A percentile compares a stretch with the other conserved stretches of the same genome.
These are phyloP conservation scores for Melanotaenia trifasciata DNA, from an alignment of 2,797 vertebrate species.

Conservation along the genomic window DNA sequence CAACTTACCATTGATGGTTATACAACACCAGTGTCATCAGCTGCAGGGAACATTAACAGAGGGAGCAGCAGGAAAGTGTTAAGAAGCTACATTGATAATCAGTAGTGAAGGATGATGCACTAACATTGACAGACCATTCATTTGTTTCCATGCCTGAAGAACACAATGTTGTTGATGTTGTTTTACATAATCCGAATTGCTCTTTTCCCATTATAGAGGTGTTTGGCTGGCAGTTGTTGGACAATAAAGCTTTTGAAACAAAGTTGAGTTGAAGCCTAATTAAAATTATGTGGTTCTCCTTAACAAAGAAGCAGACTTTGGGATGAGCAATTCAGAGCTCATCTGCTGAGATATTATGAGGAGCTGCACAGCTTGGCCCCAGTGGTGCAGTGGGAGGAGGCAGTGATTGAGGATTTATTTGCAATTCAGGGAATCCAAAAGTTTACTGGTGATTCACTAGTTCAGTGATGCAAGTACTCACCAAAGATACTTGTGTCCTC, in stretches of 20 bases:
- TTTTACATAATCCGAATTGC: constrained; percentile 3
- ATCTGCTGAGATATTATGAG: constrained; percentile 32
- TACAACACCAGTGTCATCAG: constrained; percentile 27
- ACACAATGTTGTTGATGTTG: neutral
- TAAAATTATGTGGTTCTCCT: constrained; percentile 7
- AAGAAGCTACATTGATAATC: constrained; percentile 13
- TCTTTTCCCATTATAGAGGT: constrained; percentile 3
- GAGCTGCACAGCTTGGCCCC: constrained; percentile 9
- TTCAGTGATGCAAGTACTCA: no score
- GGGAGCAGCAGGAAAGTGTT: constrained; percentile 1
- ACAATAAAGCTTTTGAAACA: neutral
- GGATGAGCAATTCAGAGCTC: constrained; percentile 39
- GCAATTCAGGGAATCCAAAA: neutral
- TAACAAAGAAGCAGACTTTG: constrained; percentile 3
- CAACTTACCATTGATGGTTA: constrained; percentile 26
- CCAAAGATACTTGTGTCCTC: no score
- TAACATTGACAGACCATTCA: constrained; percentile 14
- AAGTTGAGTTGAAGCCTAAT: neutral
- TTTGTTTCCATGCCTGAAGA: constrained; percentile 28
- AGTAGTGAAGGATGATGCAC: constrained; percentile 17
- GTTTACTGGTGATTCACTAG: neutral
- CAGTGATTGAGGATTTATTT: constrained; percentile 1
- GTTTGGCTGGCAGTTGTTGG: neutral
- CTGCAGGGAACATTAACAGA: neutral
- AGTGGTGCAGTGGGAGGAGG: neutral